Base-by-base conservation (phyloP, 2,888 invertebrate species). In the Drosophila prostipennis region DNA sequence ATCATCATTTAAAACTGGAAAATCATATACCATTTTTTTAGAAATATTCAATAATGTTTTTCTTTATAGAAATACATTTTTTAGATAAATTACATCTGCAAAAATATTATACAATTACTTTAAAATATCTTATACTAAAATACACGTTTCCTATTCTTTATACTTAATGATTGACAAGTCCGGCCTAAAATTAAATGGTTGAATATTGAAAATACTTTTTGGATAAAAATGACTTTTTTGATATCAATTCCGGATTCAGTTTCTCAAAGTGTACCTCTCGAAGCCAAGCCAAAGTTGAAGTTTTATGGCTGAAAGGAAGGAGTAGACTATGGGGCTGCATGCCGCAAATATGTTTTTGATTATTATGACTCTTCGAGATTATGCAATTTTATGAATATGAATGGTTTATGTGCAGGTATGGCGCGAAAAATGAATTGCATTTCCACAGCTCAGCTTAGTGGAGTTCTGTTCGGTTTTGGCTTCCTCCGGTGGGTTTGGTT, bases 341-440 rank as follows among this genome's bases (percentile, higher is more conserved):
- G 86, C 88, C 85, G 77, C 89, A 85, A 87, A 87, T 87, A 87
- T 89, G 87, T 79, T 89, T 89, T 89, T 89, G 87, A 89, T 87
- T 87, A 89, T 87, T 87, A 82, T 82, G 87, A 79, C 86, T 85
- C 86, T 89, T 89, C 83, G 80, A 85, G 83, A 85, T 89, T 87
- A 87, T 87, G 87, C 86, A 87, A 89, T 83, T 86, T 87, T 86
- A 87, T 85, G 84, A 87, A 87, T 85, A 85, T 82, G 83, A 82
- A 82, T 85, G 78, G 80, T 82, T 70, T 72, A 68, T 76, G 77
- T 80, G 77, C 55, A 74, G 69, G 70, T 74, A 70, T 56, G 73
- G 74, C 74, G 67, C 55, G 67, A 71, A 46, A 68, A 68, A 68
- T 71, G 71, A 68, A 71, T 68, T 68, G 71, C 71, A 59, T 71